phyloP scores from a whole-genome alignment of 23 tunicate genomes.

The Botrylloides violaceus region DNA sequence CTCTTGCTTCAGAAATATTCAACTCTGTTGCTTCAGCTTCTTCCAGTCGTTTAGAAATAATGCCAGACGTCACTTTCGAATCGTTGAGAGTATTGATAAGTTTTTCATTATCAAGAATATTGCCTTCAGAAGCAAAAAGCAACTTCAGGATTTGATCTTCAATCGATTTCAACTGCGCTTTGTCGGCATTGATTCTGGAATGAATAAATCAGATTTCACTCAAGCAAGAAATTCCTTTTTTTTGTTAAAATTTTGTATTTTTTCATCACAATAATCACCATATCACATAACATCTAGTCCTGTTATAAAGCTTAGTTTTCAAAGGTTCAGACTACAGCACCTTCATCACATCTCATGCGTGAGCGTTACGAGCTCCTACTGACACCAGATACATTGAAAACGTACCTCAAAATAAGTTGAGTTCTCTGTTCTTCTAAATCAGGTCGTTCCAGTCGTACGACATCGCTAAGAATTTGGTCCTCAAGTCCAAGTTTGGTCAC shows the following conservation, averaged over 20 bases:
- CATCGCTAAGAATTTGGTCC: constrained; percentile 85
- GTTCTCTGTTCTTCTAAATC: constrained; percentile 89
- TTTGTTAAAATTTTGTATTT: too few relatives aligned
- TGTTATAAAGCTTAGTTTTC: background rate
- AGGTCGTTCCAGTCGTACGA: constrained; percentile 88
- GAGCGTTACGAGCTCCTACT: too few relatives aligned
- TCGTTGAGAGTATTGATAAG: constrained; percentile 79
- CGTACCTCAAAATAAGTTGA: constrained; percentile 63
- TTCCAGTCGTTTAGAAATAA: constrained; percentile 75
- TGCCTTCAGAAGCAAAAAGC: constrained; percentile 88
- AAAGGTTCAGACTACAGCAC: too few relatives aligned
- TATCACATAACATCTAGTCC: too few relatives aligned
- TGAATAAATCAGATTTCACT: too few relatives aligned
- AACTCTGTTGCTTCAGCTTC: constrained; percentile 89
- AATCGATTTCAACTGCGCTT: constrained; percentile 75
- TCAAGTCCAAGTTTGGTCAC: constrained; percentile 90
- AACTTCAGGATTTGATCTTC: constrained; percentile 89
- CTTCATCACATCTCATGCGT: too few relatives aligned
- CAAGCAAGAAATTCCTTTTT: too few relatives aligned
- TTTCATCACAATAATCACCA: too few relatives aligned
- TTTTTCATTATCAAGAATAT: constrained; percentile 88
- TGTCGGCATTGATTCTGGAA: constrained; percentile 75
- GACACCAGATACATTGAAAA: too few relatives aligned
- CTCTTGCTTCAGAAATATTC: constrained; percentile 86
- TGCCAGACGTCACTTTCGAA: constrained; percentile 86